Evolutionary conservation across 2,797 vertebrate species (phyloP), one percentile per base, ranked within the genome.

Genomic region (Poeciliopsis gracilis): DNA sequence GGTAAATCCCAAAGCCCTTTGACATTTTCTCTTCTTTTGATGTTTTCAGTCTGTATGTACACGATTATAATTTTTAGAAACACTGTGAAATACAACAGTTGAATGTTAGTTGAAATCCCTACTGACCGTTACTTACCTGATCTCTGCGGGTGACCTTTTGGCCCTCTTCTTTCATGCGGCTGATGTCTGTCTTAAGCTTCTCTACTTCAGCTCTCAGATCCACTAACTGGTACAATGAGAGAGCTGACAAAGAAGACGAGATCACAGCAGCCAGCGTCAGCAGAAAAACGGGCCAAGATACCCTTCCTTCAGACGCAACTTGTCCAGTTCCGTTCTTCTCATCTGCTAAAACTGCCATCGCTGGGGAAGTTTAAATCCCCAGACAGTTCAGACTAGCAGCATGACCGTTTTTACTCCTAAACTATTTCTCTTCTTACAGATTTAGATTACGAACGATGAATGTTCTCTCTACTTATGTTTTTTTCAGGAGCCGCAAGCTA

Each of bases 151-250:
- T 75, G 80, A 47, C 55, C 45, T 86, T 84, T 18, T 79, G 83
- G 33, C 86, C 79, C 67, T 95, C 94, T 71, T 93, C 92, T 89
- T 91, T 94, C 86, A 90, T 92, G 79, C 87, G 90, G 73, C 61
- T 86, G 46, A 95, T 83, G 80, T 98, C 94, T 0, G 86, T 94
- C 77, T 91, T 96, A 83, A 99, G 95, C 41, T 86, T 92, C 79
- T 95, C 95, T 76, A 99, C 95, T 90, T 99, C 97, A 1, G 96
- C 95, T 92, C 97, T 96, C 86, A 99, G 93, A 41, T 89, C 92
- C 88, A 96, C 83, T 85, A 97, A 94, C 33, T 96, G 95, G 91
- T 96, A 96, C 77, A 98, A 87, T 57, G 96, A 96, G 83, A 97
- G 78, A 81, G 94, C 95, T 72, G 97, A 96, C 75, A 98, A 93